Evolutionary conservation across 2,888 invertebrate genomes (phyloP).

Genomic region (Eupithecia dodoneata): DNA sequence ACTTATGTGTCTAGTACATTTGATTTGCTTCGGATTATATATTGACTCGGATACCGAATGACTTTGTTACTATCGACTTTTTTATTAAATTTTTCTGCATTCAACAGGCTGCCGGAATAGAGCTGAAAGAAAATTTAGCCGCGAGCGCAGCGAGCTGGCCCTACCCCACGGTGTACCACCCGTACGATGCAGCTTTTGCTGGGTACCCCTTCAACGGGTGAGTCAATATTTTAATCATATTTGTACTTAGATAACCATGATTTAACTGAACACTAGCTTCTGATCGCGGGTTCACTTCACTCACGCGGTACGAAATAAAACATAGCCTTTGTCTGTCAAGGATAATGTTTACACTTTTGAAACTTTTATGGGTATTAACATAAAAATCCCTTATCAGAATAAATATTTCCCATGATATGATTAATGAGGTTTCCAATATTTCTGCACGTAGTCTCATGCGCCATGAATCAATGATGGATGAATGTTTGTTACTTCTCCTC

Average conservation of each 20-base stretch:
- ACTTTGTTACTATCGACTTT: slow-evolving; percentile 1
- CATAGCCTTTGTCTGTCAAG: not conserved
- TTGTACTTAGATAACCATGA: not conserved
- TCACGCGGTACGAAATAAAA: not conserved
- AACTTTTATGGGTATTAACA: too few species aligned
- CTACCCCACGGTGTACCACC: slow-evolving; percentile 96
- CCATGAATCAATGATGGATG: not conserved
- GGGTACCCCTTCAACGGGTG: slow-evolving; percentile 98
- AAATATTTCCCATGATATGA: too few species aligned
- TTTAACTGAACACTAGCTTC: not conserved
- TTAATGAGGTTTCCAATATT: too few species aligned
- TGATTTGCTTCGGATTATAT: too few species aligned
- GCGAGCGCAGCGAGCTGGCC: slow-evolving; percentile 94
- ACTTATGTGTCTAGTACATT: too few species aligned
- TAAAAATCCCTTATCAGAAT: too few species aligned
- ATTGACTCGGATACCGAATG: not conserved
- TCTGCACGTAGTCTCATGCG: too few species aligned
- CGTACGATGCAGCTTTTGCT: slow-evolving; percentile 96
- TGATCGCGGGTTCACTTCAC: not conserved
- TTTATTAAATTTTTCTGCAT: slow-evolving; percentile 36
- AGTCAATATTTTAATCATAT: slow-evolving; percentile 69
- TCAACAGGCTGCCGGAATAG: slow-evolving; percentile 91
- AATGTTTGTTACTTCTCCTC: not conserved
- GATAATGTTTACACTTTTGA: not conserved
- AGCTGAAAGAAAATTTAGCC: slow-evolving; percentile 94